Percentiles rank a stretch among this genome's conserved stretches.
phyloP scores from a whole-genome alignment of 1,140 invertebrate species.

The Dermatophagoides farinae region DNA sequence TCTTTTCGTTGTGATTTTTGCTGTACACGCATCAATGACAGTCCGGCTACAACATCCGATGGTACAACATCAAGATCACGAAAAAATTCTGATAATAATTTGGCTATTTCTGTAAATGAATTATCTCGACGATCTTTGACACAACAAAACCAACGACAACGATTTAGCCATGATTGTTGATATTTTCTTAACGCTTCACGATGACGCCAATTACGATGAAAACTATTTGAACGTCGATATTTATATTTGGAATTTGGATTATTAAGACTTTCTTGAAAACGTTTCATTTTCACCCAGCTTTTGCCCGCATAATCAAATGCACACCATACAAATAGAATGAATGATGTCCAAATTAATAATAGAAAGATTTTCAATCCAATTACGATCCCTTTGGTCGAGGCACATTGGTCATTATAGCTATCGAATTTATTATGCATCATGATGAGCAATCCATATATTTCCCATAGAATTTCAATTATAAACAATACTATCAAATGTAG shows the following conservation, averaged over 20 bases:
- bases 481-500: constrained; percentile 49
- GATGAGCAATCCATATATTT: constrained; percentile 52
- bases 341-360: constrained; percentile 50
- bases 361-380: constrained; percentile 60
- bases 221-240: constrained; percentile 53
- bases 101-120: constrained; percentile 64
- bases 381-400: constrained; percentile 47
- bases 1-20: constrained; percentile 56
- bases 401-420: constrained; percentile 34
- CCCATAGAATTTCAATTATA: constrained; percentile 50
- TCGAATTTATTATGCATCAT: constrained; percentile 42
- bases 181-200: constrained; percentile 69
- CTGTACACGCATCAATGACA: constrained; percentile 55
- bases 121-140: constrained; percentile 53
- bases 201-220: constrained; percentile 64
- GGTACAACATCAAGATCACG: constrained; percentile 75
- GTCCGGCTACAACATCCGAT: constrained; percentile 65
- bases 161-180: constrained; percentile 71
- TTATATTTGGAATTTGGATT: constrained; percentile 49
- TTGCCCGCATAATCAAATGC: constrained; percentile 64
- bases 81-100: constrained; percentile 68
- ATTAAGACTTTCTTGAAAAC: constrained; percentile 59
- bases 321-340: constrained; percentile 57
- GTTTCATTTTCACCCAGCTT: constrained; percentile 84
- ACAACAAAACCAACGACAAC: constrained; percentile 67